A percentile compares a stretch with the other conserved stretches of the same genome.
These are phyloP conservation scores for Drosophila mulleri DNA, from an alignment of 2,888 invertebrate genomes.

Conservation along the genomic window DNA sequence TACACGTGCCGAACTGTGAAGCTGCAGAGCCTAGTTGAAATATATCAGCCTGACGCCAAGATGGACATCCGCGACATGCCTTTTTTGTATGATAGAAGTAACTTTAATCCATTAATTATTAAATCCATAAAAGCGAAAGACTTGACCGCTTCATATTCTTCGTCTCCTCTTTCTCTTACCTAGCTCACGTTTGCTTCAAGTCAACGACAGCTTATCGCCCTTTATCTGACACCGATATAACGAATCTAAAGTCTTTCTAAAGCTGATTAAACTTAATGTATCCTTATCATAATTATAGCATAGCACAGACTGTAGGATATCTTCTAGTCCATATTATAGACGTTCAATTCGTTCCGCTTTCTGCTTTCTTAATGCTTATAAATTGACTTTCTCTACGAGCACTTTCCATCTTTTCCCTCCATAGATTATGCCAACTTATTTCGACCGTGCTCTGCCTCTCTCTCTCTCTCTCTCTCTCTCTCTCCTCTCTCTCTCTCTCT, in stretches of 20 bases:
- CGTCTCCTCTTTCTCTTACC: too few species aligned
- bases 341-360: not conserved
- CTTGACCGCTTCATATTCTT: not conserved
- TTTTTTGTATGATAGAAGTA: not conserved
- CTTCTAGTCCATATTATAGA: not conserved
- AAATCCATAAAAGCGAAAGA: not conserved
- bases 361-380: not conserved
- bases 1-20: too few species aligned
- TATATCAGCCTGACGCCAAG: not conserved
- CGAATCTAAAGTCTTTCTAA: too few species aligned
- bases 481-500: not conserved
- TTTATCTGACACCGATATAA: too few species aligned
- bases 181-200: not conserved
- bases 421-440: not conserved
- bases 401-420: not conserved
- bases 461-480: not conserved
- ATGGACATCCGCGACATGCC: not conserved
- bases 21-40: too few species aligned
- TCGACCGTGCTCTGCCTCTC: not conserved
- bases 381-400: not conserved
- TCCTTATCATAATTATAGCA: not conserved
- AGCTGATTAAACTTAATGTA: not conserved
- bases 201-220: not conserved
- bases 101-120: not conserved
- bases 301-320: not conserved